Evolutionary conservation across 2,113 vertebrate species (phyloP).

Genomic region (Peromyscus californicus): DNA sequence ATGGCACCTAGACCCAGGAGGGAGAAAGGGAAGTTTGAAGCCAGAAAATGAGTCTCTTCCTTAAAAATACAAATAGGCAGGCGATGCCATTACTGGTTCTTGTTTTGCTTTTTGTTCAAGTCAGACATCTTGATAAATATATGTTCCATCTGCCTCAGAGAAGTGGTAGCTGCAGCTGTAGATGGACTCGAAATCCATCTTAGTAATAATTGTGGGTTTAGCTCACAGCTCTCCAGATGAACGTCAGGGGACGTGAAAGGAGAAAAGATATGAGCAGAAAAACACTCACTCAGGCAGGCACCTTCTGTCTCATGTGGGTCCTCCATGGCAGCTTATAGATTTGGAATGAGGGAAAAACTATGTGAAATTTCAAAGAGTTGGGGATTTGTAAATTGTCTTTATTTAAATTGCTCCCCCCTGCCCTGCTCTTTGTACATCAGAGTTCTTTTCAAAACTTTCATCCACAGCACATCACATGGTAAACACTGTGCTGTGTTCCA

Average conservation of each 20-base stretch:
- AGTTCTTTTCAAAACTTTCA: constrained; percentile 5
- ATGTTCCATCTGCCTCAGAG: constrained; percentile 13
- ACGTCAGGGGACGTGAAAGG: constrained; percentile 11
- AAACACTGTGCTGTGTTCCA: neutral
- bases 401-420: constrained; percentile 7
- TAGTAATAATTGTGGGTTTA: neutral
- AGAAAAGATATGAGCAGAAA: constrained; percentile 53
- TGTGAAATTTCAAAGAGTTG: constrained; percentile 69
- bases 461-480: neutral
- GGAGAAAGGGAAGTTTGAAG: neutral
- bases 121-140: constrained; percentile 44
- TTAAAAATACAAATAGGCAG: neutral
- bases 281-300: neutral
- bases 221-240: constrained; percentile 30
- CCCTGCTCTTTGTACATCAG: constrained; percentile 27
- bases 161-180: neutral
- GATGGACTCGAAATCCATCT: constrained; percentile 41
- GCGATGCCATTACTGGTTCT: neutral
- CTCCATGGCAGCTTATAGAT: constrained; percentile 29
- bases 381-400: constrained; percentile 44
- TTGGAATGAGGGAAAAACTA: constrained; percentile 48
- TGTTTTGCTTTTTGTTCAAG: constrained; percentile 48
- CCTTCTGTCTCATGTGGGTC: neutral
- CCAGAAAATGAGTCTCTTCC: neutral
- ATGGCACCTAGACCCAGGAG: neutral